These are phyloP conservation scores for Dendrolimus houi DNA, from an alignment of 2,888 invertebrate species.

Conservation along the genomic window DNA sequence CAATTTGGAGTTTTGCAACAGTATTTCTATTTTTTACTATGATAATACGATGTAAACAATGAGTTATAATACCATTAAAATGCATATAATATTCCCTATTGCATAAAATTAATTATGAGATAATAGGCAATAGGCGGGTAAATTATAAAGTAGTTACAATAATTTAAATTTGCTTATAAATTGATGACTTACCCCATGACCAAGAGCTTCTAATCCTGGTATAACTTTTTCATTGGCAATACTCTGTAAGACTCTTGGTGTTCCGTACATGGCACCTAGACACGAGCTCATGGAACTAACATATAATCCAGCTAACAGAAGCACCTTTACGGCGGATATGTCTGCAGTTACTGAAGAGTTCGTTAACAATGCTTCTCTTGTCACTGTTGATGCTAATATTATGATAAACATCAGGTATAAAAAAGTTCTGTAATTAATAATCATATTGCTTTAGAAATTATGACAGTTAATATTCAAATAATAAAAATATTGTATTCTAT, in stretches of 20 bases:
- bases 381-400: conserved; percentile 92
- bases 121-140: too few species aligned
- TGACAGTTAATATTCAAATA: neutral
- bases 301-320: conserved; percentile 93
- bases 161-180: too few species aligned
- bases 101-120: too few species aligned
- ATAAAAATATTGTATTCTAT: neutral
- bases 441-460: neutral
- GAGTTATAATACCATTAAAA: too few species aligned
- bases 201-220: conserved; percentile 89
- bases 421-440: conserved; percentile 79
- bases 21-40: too few species aligned
- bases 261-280: conserved; percentile 96
- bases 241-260: conserved; percentile 94
- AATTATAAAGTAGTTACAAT: too few species aligned
- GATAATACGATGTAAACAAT: too few species aligned
- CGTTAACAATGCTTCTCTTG: conserved; percentile 79
- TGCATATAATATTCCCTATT: too few species aligned
- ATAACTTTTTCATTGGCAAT: conserved; percentile 97
- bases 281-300: conserved; percentile 97
- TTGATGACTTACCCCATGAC: conserved; percentile 85
- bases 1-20: too few species aligned
- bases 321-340: conserved; percentile 88
- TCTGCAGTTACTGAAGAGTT: conserved; percentile 96
- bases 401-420: conserved; percentile 93